phyloP scores from a whole-genome alignment of 2,113 vertebrate genomes.

The Callopanchax toddi region DNA sequence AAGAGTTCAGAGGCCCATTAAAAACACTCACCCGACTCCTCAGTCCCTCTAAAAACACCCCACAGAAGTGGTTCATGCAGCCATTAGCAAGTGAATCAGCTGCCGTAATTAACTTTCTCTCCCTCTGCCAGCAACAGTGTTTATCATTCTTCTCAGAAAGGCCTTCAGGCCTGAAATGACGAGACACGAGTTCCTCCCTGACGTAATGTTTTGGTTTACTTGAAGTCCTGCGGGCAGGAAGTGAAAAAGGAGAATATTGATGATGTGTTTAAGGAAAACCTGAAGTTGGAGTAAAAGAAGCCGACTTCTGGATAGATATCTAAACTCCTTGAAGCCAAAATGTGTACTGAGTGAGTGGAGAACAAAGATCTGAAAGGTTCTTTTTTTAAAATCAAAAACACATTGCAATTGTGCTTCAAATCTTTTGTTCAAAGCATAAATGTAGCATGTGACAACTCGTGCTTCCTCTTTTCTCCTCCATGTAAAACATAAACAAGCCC shows the following conservation, averaged over 20 bases:
- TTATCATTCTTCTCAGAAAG: slow-evolving; percentile 52
- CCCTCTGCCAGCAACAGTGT: slow-evolving; percentile 64
- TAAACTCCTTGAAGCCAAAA: slow-evolving; percentile 45
- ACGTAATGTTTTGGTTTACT: slow-evolving; percentile 76
- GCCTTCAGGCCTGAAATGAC: slow-evolving; percentile 47
- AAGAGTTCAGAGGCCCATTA: slow-evolving; percentile 59
- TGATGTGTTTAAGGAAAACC: slow-evolving; percentile 73
- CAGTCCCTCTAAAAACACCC: slow-evolving; percentile 69
- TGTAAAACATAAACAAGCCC: neutral
- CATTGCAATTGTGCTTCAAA: neutral
- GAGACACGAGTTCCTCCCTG: slow-evolving; percentile 57
- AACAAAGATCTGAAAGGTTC: no score
- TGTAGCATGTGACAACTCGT: neutral
- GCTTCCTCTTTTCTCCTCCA: neutral
- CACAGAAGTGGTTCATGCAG: slow-evolving; percentile 62
- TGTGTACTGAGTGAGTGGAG: no score
- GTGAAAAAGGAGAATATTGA: slow-evolving; percentile 64
- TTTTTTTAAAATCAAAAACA: neutral
- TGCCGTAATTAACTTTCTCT: slow-evolving; percentile 72
- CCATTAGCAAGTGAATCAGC: slow-evolving; percentile 67
- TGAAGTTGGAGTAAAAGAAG: slow-evolving; percentile 70
- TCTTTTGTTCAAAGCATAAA: neutral
- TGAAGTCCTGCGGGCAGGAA: slow-evolving; percentile 71
- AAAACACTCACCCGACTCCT: slow-evolving; percentile 65
- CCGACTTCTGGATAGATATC: slow-evolving; percentile 45